A percentile compares a stretch with the other conserved stretches of the same genome.
Conservation (phyloP, 2,888 invertebrate species). For the Clivina fossor region DNA sequence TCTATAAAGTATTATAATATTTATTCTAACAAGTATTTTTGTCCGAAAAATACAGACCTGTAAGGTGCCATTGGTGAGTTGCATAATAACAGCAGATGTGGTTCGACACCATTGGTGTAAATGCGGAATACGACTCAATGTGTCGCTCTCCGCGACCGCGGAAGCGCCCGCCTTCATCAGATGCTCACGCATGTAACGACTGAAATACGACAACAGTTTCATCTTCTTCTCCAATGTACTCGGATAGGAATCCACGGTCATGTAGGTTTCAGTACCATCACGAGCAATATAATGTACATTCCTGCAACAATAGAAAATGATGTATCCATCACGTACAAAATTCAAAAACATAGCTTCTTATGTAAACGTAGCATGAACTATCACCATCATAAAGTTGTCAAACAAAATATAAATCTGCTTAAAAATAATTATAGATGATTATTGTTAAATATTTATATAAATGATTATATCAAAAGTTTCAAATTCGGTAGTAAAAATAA, state of each 20-base stretch:
- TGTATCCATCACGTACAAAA: too few relatives aligned
- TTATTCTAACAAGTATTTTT: too few relatives aligned
- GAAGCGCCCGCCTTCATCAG: constrained; percentile 89
- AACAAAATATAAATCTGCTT: neutral
- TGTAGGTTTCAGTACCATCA: constrained; percentile 86
- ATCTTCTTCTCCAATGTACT: constrained; percentile 87
- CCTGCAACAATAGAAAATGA: constrained; percentile 61
- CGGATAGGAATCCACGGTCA: constrained; percentile 82
- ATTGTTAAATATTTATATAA: too few relatives aligned
- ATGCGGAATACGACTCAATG: constrained; percentile 90
- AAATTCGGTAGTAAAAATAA: too few relatives aligned
- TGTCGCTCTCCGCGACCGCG: constrained; percentile 81
- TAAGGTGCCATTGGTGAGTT: constrained; percentile 94
- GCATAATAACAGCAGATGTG: constrained; percentile 93
- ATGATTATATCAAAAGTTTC: too few relatives aligned
- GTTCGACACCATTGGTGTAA: constrained; percentile 97
- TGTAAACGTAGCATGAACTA: too few relatives aligned
- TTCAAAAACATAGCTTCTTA: too few relatives aligned
- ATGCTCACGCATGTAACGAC: constrained; percentile 98
- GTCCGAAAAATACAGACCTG: too few relatives aligned
- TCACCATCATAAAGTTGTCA: constrained; percentile 1
- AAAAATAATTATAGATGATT: too few relatives aligned
- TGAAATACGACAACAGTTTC: constrained; percentile 94
- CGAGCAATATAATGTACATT: constrained; percentile 97
- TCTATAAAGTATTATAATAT: too few relatives aligned